Evolutionary conservation across 2,797 vertebrate species (phyloP).

Genomic region (Hylomyscus alleni): DNA sequence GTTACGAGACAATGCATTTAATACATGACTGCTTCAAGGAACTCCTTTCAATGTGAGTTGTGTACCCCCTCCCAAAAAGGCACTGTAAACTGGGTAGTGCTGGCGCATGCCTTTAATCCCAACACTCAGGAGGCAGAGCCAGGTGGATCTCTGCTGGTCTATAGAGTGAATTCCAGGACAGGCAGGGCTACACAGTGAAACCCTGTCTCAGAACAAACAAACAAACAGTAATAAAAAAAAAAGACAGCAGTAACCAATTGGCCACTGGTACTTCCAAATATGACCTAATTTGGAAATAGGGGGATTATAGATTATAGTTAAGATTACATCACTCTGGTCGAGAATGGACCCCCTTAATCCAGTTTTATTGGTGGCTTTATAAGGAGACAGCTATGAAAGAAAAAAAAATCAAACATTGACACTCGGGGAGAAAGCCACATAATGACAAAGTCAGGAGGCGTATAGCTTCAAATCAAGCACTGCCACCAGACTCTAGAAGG

Average conservation of each 20-base stretch:
- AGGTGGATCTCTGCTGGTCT: neutral
- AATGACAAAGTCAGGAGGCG: neutral
- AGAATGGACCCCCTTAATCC: neutral
- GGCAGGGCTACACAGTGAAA: neutral
- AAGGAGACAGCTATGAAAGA: neutral
- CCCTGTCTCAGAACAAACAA: neutral
- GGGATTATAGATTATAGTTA: neutral
- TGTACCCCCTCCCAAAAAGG: neutral
- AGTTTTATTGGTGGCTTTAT: neutral
- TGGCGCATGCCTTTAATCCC: neutral
- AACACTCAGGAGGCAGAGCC: neutral
- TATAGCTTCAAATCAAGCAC: neutral
- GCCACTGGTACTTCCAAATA: neutral
- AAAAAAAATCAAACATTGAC: neutral
- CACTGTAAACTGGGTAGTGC: neutral
- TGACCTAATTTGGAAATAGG: neutral
- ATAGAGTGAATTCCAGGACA: neutral
- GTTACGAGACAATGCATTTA: neutral
- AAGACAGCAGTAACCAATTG: neutral
- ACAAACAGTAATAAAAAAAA: neutral
- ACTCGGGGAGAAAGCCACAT: neutral
- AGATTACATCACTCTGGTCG: neutral
- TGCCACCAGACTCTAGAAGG: neutral
- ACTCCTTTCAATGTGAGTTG: neutral
- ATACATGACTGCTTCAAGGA: neutral